phyloP scores from a whole-genome alignment of 2,888 invertebrate species.

The Scrobipalpa costella region DNA sequence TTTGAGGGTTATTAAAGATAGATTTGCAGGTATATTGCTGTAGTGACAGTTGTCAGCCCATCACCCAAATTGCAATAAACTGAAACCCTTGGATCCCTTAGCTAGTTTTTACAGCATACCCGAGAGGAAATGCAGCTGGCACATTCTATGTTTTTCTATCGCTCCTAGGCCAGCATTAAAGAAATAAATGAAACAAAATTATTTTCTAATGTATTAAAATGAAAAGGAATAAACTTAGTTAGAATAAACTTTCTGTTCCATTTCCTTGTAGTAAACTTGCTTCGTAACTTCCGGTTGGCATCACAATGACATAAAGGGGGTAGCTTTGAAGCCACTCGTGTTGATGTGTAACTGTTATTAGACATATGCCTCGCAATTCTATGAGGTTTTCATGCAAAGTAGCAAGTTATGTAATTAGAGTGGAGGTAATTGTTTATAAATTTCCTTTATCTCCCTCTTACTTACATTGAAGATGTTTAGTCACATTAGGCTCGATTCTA shows the following conservation, averaged over 20 bases:
- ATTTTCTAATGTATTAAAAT: not conserved
- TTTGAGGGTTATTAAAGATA: too few relatives aligned
- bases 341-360: conserved; percentile 58
- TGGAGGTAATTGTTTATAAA: not conserved
- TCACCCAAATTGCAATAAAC: too few relatives aligned
- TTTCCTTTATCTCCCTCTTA: not conserved
- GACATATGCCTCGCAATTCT: conserved; percentile 51
- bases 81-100: too few relatives aligned
- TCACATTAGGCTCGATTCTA: too few relatives aligned
- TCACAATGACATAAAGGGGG: conserved; percentile 63
- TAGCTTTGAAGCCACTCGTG: conserved; percentile 60
- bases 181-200: too few relatives aligned
- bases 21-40: too few relatives aligned
- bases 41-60: too few relatives aligned
- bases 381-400: conserved; percentile 45
- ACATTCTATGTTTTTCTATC: too few relatives aligned
- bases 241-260: conserved; percentile 38
- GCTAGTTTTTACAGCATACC: too few relatives aligned
- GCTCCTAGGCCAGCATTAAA: too few relatives aligned
- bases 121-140: too few relatives aligned
- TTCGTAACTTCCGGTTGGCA: conserved; percentile 58
- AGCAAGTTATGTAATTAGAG: conserved; percentile 39
- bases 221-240: not conserved
- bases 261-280: conserved; percentile 63
- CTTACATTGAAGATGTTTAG: too few relatives aligned